Evolutionary conservation across 2,888 invertebrate species (phyloP).

Genomic region (Cephalotes varians): DNA sequence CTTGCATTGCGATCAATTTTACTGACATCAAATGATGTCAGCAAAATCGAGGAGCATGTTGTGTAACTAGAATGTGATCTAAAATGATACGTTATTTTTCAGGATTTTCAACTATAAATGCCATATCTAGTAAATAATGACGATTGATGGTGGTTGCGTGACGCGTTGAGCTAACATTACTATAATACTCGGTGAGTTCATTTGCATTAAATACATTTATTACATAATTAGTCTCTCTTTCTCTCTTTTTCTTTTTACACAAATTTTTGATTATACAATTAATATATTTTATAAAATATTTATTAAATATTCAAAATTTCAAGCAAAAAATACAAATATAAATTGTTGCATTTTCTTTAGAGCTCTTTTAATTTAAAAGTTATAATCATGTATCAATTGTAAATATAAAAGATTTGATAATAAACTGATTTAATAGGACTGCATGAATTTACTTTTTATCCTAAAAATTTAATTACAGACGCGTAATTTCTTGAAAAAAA

Average conservation of each 20-base stretch:
- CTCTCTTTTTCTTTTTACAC: neutral
- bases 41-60: neutral
- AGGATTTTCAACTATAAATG: conserved; percentile 54
- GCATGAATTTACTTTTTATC: neutral
- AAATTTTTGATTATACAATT: conserved; percentile 1
- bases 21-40: neutral
- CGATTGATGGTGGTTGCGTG: conserved; percentile 53
- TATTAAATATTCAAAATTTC: neutral
- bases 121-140: conserved; percentile 56
- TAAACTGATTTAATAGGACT: neutral
- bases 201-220: neutral
- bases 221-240: neutral
- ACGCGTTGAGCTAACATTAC: conserved; percentile 27
- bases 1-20: conserved; percentile 35
- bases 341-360: neutral
- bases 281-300: neutral
- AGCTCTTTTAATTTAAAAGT: neutral
- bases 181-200: conserved; percentile 3
- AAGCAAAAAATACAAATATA: neutral
- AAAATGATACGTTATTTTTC: conserved; percentile 53
- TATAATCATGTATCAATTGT: neutral
- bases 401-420: neutral
- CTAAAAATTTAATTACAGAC: neutral
- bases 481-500: neutral
- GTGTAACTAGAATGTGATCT: no score